Percentiles rank a stretch among this genome's conserved stretches.
These are phyloP conservation scores for Raphicerus campestris DNA, from an alignment of 2,113 vertebrate species.

Conservation along the genomic window DNA sequence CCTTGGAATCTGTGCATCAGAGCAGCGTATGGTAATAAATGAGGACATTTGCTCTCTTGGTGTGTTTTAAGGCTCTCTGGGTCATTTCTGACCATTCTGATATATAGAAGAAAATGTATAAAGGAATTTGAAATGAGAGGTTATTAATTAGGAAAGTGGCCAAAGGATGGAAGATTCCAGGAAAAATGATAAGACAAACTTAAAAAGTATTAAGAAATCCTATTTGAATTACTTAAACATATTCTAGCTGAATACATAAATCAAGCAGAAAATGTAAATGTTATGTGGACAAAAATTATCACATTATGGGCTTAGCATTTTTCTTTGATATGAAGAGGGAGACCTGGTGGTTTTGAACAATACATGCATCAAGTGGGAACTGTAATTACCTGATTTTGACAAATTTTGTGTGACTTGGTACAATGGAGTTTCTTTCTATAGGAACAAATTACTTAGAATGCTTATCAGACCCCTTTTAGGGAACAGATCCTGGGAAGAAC, in stretches of 20 bases:
- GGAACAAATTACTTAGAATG: neutral
- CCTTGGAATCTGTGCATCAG: neutral
- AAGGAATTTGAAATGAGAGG: neutral
- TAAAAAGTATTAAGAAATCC: neutral
- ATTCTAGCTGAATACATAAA: neutral
- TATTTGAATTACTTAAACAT: neutral
- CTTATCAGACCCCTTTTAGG: neutral
- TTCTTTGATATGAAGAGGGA: neutral
- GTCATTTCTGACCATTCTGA: neutral
- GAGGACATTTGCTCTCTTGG: neutral
- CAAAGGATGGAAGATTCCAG: neutral
- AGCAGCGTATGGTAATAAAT: neutral
- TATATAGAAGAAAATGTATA: neutral
- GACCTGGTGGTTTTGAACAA: neutral
- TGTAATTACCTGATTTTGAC: constrained; percentile 14
- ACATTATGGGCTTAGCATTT: neutral
- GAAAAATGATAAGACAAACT: neutral
- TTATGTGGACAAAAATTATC: neutral
- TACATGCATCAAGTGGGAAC: neutral
- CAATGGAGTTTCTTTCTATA: neutral
- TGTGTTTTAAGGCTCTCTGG: neutral
- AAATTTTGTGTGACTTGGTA: neutral
- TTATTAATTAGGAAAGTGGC: neutral
- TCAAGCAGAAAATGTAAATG: neutral
- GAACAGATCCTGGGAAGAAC: neutral